Evolutionary conservation across 2,888 invertebrate species (phyloP).

Genomic region (Hemaris fuciformis): DNA sequence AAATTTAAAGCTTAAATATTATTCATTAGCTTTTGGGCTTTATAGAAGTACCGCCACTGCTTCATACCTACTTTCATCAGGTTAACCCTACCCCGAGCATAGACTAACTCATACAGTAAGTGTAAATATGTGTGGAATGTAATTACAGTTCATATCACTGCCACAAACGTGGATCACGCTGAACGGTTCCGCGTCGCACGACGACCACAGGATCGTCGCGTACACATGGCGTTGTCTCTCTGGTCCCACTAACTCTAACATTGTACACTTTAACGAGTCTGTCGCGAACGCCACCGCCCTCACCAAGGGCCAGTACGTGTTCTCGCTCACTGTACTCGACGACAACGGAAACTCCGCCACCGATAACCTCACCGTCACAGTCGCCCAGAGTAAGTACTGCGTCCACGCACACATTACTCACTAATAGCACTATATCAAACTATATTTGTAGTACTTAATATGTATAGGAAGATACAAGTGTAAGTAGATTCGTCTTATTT

Average conservation of each 20-base stretch:
- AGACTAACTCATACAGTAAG: neutral
- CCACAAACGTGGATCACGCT: conserved; percentile 90
- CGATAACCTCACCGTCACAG: conserved; percentile 87
- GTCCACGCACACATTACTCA: too few species aligned
- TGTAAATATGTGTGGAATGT: conserved; percentile 13
- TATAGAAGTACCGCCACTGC: too few species aligned
- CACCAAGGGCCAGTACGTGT: conserved; percentile 91
- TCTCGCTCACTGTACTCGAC: conserved; percentile 91
- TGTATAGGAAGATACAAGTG: too few species aligned
- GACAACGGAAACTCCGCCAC: conserved; percentile 91
- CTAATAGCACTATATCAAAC: too few species aligned
- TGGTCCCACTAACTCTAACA: conserved; percentile 83
- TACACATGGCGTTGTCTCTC: conserved; percentile 92
- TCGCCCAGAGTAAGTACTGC: conserved; percentile 92
- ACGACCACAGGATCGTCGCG: conserved; percentile 90
- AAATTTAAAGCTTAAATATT: too few species aligned
- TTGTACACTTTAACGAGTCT: conserved; percentile 81
- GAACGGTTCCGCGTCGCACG: conserved; percentile 90
- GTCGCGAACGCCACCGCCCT: conserved; percentile 89
- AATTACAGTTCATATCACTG: conserved; percentile 86
- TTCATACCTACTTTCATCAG: neutral
- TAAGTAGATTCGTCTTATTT: too few species aligned
- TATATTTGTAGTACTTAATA: too few species aligned
- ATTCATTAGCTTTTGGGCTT: too few species aligned
- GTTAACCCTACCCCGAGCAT: neutral